Conservation (phyloP, 2,113 vertebrate genomes). For the Pseudolaguvia tuberculata region DNA sequence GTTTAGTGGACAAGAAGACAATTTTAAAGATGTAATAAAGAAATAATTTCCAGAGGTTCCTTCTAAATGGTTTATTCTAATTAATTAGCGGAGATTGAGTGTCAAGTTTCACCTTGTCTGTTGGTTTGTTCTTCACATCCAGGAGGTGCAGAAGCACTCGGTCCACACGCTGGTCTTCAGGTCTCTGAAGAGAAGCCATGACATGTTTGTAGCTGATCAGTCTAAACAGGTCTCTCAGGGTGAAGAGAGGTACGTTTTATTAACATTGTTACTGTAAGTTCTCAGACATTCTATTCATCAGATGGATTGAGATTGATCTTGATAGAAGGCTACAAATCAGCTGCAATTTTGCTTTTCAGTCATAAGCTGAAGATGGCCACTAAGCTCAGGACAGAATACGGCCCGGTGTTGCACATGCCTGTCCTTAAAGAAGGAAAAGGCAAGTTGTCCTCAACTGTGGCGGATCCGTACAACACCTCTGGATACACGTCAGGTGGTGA, state of each 20-base stretch:
- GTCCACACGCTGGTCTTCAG: conserved; percentile 97
- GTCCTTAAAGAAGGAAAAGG: conserved; percentile 85
- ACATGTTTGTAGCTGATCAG: conserved; percentile 97
- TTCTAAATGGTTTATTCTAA: not conserved
- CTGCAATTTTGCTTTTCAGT: conserved; percentile 56
- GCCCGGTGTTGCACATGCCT: conserved; percentile 89
- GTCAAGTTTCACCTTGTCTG: too few species aligned
- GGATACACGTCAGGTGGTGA: conserved; percentile 79
- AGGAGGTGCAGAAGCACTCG: conserved; percentile 98
- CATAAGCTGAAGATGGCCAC: conserved; percentile 85
- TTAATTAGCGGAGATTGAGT: not conserved
- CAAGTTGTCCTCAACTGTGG: conserved; percentile 60
- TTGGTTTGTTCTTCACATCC: not conserved
- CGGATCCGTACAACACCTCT: conserved; percentile 71
- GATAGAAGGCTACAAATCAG: not conserved
- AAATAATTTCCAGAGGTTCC: too few species aligned
- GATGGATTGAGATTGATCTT: not conserved
- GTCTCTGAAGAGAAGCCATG: conserved; percentile 94
- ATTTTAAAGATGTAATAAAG: too few species aligned
- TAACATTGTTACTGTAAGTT: not conserved
- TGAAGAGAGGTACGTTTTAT: conserved; percentile 77
- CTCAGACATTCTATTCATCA: not conserved
- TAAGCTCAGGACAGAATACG: conserved; percentile 86
- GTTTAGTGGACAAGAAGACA: too few species aligned
- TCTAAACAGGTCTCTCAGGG: conserved; percentile 82